Conservation (phyloP, 2,888 invertebrate genomes). For the Ferdinandea cuprea region DNA sequence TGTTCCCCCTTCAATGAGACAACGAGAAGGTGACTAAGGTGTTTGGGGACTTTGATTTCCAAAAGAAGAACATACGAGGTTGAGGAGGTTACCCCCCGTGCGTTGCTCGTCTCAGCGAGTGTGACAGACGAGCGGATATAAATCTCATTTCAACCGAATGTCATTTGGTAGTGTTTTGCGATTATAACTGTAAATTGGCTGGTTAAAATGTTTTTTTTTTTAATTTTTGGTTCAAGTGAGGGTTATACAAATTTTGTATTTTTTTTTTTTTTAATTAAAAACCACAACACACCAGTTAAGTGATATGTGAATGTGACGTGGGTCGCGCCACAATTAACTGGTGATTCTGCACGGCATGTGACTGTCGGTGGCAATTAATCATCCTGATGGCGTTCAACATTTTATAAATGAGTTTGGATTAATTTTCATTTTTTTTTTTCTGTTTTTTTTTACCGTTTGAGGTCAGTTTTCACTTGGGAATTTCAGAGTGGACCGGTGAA, state of each 20-base stretch:
- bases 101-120: too few relatives aligned
- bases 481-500: constrained; percentile 1
- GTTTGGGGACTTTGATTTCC: constrained; percentile 53
- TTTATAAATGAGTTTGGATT: constrained; percentile 26
- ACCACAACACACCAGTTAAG: constrained; percentile 31
- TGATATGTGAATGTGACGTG: constrained; percentile 20
- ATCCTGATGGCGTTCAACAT: constrained; percentile 6
- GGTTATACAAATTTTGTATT: not conserved
- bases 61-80: constrained; percentile 49
- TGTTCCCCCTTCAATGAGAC: constrained; percentile 10
- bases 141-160: constrained; percentile 42
- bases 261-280: constrained; percentile 44
- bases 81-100: too few relatives aligned
- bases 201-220: too few relatives aligned
- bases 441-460: constrained; percentile 49
- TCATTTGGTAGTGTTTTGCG: constrained; percentile 46
- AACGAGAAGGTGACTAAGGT: constrained; percentile 57
- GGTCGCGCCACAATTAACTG: constrained; percentile 61
- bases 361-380: constrained; percentile 57
- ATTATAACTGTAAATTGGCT: constrained; percentile 59
- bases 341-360: constrained; percentile 60
- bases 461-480: constrained; percentile 51
- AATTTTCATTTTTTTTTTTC: constrained; percentile 20
- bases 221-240: constrained; percentile 6
- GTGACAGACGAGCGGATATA: constrained; percentile 58